These are phyloP conservation scores for Drosophila fungiperda DNA, from an alignment of 2,888 invertebrate genomes.

Conservation along the genomic window DNA sequence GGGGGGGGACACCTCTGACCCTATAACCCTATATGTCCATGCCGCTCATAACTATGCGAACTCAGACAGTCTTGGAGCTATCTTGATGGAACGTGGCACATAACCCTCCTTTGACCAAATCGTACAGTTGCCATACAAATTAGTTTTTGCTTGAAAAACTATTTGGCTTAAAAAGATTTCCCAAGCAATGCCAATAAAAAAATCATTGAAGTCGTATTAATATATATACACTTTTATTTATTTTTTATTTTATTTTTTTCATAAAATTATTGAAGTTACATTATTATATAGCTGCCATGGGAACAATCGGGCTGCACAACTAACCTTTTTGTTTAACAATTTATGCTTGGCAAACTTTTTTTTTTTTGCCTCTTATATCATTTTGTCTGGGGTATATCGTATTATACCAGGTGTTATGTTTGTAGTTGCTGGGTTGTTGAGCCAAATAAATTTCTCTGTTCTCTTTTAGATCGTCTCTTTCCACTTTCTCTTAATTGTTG, in stretches of 20 bases:
- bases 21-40: background rate
- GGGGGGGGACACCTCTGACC: background rate
- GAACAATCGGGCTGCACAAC: background rate
- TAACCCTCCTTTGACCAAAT: background rate
- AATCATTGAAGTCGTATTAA: no score
- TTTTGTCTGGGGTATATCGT: no score
- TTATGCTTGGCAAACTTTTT: background rate
- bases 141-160: background rate
- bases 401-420: no score
- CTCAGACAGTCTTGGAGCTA: background rate
- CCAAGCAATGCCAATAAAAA: no score
- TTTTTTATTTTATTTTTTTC: no score
- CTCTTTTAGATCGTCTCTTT: no score
- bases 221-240: no score
- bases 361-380: background rate
- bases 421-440: no score
- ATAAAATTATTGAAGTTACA: no score
- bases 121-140: background rate
- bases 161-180: background rate
- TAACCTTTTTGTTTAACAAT: background rate
- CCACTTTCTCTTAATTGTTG: no score
- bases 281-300: no score
- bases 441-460: no score
- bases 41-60: background rate
- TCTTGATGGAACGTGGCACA: background rate